These are phyloP conservation scores for Eulemur rufifrons DNA, from an alignment of 2,113 vertebrate genomes.

Conservation along the genomic window DNA sequence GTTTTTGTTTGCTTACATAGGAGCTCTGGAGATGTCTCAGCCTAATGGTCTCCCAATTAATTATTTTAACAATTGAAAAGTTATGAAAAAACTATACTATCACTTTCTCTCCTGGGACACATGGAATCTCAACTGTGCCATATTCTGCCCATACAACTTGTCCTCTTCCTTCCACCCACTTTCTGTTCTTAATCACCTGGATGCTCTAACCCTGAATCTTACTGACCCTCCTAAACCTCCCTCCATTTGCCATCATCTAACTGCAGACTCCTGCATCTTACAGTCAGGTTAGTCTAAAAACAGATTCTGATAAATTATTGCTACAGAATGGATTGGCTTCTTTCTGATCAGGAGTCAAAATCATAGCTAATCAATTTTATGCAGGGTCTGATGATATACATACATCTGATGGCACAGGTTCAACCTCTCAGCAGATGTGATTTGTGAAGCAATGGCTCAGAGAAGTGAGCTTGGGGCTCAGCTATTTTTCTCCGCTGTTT, in stretches of 20 bases:
- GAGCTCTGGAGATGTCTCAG: not conserved
- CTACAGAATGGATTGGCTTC: not conserved
- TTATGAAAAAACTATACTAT: accelerated
- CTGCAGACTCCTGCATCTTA: too few relatives aligned
- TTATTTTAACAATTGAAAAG: not conserved
- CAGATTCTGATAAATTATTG: not conserved
- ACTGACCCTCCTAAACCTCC: too few relatives aligned
- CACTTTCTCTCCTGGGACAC: not conserved
- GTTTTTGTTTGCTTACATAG: not conserved
- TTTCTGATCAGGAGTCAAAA: not conserved
- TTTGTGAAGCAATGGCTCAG: not conserved
- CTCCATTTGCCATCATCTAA: accelerated
- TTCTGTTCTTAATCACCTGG: accelerated
- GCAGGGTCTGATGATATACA: accelerated
- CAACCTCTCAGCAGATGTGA: accelerated
- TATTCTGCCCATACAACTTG: accelerated
- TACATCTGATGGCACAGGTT: not conserved
- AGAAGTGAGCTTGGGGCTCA: not conserved
- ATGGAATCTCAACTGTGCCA: accelerated
- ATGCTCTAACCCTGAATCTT: not conserved
- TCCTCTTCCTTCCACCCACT: accelerated
- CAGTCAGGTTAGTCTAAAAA: not conserved
- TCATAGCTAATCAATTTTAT: accelerated
- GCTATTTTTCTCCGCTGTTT: not conserved
- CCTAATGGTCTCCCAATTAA: not conserved